phyloP scores from a whole-genome alignment of 2,113 vertebrate species.

The Rhynchopsitta pachyrhyncha region DNA sequence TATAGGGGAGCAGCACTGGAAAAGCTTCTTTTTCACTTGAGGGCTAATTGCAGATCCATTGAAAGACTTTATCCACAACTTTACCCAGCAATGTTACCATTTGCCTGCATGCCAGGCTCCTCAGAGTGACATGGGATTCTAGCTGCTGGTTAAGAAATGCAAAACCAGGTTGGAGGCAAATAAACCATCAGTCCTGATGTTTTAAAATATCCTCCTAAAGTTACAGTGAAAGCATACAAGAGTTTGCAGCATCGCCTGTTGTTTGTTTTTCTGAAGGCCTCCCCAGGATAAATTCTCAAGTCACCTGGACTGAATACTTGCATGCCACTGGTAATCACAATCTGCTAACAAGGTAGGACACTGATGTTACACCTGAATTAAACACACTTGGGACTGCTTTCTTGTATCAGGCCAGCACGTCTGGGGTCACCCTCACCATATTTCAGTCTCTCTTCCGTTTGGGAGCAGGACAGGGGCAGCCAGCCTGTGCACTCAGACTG shows the following conservation, averaged over 20 bases:
- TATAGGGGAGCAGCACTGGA: not conserved
- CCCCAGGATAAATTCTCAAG: not conserved
- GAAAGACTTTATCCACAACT: not conserved
- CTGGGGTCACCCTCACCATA: not conserved
- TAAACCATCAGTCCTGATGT: not conserved
- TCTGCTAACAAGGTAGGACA: not conserved
- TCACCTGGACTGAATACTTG: not conserved
- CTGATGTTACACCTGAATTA: not conserved
- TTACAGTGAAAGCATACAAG: not conserved
- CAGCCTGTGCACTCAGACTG: not conserved
- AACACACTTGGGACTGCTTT: not conserved
- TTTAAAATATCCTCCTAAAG: not conserved
- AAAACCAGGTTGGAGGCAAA: not conserved
- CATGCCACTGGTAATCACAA: too few relatives aligned
- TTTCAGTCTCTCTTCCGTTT: not conserved
- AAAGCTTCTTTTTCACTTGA: not conserved
- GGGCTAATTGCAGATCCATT: not conserved
- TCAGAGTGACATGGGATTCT: accelerated
- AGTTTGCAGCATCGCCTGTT: not conserved
- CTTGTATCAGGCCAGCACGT: not conserved
- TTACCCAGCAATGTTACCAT: not conserved
- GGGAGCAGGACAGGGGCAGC: not conserved
- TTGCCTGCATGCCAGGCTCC: accelerated
- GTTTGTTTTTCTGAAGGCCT: not conserved
- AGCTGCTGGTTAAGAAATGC: not conserved